Evolutionary conservation across 2,888 invertebrate species (phyloP), one percentile per base, ranked within the genome.

Genomic region (Leptura quadrifasciata): DNA sequence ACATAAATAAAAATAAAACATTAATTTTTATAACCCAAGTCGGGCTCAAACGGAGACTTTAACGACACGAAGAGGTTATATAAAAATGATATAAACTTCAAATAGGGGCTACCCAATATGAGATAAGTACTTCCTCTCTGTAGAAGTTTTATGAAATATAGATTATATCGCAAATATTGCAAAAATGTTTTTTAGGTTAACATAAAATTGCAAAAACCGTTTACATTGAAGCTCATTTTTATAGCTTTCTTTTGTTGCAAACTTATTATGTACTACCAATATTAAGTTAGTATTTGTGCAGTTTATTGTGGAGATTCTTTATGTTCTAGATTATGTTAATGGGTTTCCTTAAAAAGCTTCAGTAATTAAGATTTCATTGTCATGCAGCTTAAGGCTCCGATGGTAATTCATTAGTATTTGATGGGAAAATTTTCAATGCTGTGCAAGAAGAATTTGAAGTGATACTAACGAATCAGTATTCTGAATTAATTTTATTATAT

Each of bases 1-100:
- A 39, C 55, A 69, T 18, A 57, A 69, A 69, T 58, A 69, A 58
- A 31, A 69, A 55, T 31, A 67, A 35, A 39, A 18, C 58, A 69
- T 58, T 69, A 58, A 58, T 57, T 69, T 55, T 69, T 35, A 69
- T 21, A 47, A 24, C 52, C 12, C 24, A 15, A n/a, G 15, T 65
- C 65, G 52, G 24, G 52, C 24, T 54, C 9, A 27, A 65, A 47
- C 17, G 65, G 65, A 24, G 12, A 47, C n/a, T 64, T 64, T 47
- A 39, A 64, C 47, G 63, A 39, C 63, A 39, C 39, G 18, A 18
- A 31, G 17, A 64, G 20, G 63, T 64, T 64, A 39, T 18, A 21
- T 52, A 65, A 65, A 54, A 52, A 35, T 65, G 52, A 54, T 24
- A 54, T 65, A 65, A 65, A 52, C 52, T 21, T 21, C 12, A 57